Percentiles rank a stretch among this genome's conserved stretches.
Conservation (phyloP, 2,797 vertebrate genomes). For the Nyctibius grandis region DNA sequence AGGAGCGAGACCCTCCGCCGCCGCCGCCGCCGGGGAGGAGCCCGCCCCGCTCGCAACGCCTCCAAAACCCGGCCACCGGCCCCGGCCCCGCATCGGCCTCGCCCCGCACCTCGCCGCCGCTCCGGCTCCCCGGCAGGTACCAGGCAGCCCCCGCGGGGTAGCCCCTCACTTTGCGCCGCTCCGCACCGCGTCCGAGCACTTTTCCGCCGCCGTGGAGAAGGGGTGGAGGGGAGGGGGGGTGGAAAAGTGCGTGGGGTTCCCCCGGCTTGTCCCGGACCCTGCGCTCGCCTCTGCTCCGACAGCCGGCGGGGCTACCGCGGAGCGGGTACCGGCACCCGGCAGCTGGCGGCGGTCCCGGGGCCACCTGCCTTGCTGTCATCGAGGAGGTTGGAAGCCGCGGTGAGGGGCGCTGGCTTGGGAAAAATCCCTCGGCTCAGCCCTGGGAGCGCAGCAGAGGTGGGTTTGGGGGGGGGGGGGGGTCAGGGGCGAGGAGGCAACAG, state of each 20-base stretch:
- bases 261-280: not conserved
- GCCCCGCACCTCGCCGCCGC: not conserved
- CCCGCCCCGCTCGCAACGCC: not conserved
- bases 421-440: not conserved
- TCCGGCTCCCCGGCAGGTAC: conserved; percentile 17
- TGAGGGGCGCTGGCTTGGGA: not conserved
- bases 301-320: not conserved
- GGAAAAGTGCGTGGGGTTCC: not conserved
- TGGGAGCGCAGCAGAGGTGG: not conserved
- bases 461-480: too few relatives aligned
- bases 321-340: not conserved
- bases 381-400: not conserved
- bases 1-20: conserved; percentile 17
- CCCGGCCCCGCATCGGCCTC: not conserved
- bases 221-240: not conserved
- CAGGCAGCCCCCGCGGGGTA: not conserved
- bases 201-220: not conserved
- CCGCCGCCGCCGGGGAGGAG: conserved; percentile 20
- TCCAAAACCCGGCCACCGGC: not conserved
- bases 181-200: not conserved
- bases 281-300: not conserved
- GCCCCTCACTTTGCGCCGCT: not conserved
- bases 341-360: not conserved
- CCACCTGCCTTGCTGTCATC: conserved; percentile 37
- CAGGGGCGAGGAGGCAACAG: not conserved